Evolutionary conservation across 2,797 vertebrate species (phyloP), one percentile per base, ranked within the genome.

Genomic region (Manis crassicaudata): DNA sequence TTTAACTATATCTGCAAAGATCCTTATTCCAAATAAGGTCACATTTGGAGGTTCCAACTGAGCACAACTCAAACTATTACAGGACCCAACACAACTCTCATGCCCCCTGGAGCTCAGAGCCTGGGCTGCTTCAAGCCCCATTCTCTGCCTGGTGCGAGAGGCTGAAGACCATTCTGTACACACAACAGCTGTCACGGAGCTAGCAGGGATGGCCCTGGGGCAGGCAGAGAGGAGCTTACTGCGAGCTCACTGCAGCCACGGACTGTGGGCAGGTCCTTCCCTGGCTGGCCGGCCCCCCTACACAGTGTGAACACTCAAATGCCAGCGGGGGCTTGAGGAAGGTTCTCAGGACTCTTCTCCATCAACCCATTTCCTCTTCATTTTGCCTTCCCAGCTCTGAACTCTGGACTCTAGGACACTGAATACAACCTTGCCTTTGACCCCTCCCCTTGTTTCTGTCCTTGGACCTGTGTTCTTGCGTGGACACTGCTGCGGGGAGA

Each of bases 201-300:
- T 20, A 2, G 16, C n/a, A 35, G 83, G 79, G 32, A 0, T 7
- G 6, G 37, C 72, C 9, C 0, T 9, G 56, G n/a, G 17, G 14
- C n/a, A 25, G 75, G 54, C 16, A 18, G 67, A 46, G 46, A 46
- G 46, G 46, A 46, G 46, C 46, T 46, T 46, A 46, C 46, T 46
- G 46, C 46, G 46, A 46, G 46, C 46, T 46, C 10, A 46, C 46
- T 46, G 46, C 46, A 46, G 46, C 46, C 46, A 46, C 1, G 10
- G 46, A 46, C 46, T 46, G 46, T 46, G 46, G 46, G 46, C 46
- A 9, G 46, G 46, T 46, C 46, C 46, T 46, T 46, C 9, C 46
- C 46, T 46, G 46, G 46, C 46, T 10, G 6, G 20, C 25, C 72
- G 43, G 37, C 87, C 13, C 5, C n/a, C 13, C 75, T 43, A 11